A percentile compares a stretch with the other conserved stretches of the same genome.
Evolutionary conservation across 2,888 invertebrate species (phyloP).

Genomic region (Drosophila mayaguana): DNA sequence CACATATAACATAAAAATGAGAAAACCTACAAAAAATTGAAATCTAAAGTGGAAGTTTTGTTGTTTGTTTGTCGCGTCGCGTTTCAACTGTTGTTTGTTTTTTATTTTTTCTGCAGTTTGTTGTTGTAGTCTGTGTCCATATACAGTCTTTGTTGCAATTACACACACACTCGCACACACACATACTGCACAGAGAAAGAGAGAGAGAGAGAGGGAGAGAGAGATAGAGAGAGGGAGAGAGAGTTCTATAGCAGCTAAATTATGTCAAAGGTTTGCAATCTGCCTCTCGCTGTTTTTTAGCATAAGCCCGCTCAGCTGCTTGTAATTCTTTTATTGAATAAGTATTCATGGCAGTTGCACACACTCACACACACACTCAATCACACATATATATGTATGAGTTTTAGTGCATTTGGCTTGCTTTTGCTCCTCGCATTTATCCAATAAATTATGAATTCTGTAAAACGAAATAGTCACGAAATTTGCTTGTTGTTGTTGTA

Average conservation of each 20-base stretch:
- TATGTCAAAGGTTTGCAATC: conserved; percentile 73
- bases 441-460: neutral
- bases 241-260: conserved; percentile 42
- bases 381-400: conserved; percentile 15
- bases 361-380: conserved; percentile 15
- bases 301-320: conserved; percentile 18
- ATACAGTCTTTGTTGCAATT: conserved; percentile 64
- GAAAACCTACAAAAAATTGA: conserved; percentile 3
- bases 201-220: conserved; percentile 1
- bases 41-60: conserved; percentile 29
- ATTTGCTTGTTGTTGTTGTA: conserved; percentile 44
- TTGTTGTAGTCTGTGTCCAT: conserved; percentile 56
- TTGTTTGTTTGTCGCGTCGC: conserved; percentile 44
- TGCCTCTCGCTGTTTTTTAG: conserved; percentile 10
- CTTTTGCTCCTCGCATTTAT: conserved; percentile 4
- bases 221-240: conserved; percentile 1
- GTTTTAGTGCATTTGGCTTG: conserved; percentile 9
- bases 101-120: conserved; percentile 22
- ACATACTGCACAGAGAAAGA: conserved; percentile 22
- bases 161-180: conserved; percentile 30
- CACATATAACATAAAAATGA: neutral
- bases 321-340: conserved; percentile 54
- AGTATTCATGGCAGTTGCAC: conserved; percentile 39
- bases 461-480: conserved; percentile 45
- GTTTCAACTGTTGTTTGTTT: conserved; percentile 46